Conservation (phyloP, 2,888 invertebrate genomes). For the Sarcophaga subvicina region DNA sequence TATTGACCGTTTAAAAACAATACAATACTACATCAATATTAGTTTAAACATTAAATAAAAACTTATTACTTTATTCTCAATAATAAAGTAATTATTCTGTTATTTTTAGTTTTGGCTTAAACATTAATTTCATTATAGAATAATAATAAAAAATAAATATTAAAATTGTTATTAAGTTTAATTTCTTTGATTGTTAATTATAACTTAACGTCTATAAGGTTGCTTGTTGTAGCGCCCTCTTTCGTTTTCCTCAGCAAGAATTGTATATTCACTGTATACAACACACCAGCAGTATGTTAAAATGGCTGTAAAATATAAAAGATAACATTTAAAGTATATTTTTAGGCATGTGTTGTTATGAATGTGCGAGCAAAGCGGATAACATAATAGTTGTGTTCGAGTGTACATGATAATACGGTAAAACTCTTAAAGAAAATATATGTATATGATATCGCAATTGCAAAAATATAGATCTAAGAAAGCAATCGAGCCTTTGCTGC, state of each 20-base stretch:
- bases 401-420: too few relatives aligned
- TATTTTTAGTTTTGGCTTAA: slow-evolving; percentile 70
- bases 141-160: slow-evolving; percentile 67
- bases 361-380: neutral
- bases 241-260: slow-evolving; percentile 87
- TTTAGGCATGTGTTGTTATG: slow-evolving; percentile 22
- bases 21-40: slow-evolving; percentile 2
- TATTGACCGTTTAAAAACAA: neutral
- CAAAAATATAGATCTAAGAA: too few relatives aligned
- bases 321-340: slow-evolving; percentile 42
- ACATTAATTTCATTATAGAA: slow-evolving; percentile 54
- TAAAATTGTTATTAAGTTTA: slow-evolving; percentile 72
- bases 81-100: slow-evolving; percentile 41
- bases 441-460: too few relatives aligned
- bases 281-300: slow-evolving; percentile 92
- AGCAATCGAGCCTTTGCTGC: too few relatives aligned
- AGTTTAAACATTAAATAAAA: slow-evolving; percentile 13
- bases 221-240: slow-evolving; percentile 89
- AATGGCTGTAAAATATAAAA: slow-evolving; percentile 83
- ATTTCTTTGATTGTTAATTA: slow-evolving; percentile 28
- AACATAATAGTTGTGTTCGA: neutral
- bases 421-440: too few relatives aligned
- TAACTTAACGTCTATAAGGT: slow-evolving; percentile 84
- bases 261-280: slow-evolving; percentile 91
- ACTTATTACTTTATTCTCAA: slow-evolving; percentile 5